Evolutionary conservation across 2,888 invertebrate genomes (phyloP), one percentile per base, ranked within the genome.

Genomic region (Agrochola lota): DNA sequence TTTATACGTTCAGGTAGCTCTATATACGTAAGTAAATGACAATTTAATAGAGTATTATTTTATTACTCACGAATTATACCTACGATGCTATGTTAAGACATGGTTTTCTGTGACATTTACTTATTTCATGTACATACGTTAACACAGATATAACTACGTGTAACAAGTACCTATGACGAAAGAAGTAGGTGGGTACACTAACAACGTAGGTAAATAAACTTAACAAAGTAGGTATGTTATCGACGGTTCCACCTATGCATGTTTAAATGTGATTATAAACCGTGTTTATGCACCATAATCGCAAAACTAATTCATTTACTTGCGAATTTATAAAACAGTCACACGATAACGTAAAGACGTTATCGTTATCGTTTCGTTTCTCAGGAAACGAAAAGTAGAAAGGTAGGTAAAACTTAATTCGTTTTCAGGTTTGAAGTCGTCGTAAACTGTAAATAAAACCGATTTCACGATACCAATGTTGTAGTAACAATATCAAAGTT

Each of bases 271-370:
- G 46, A 72, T 63, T 73, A 46, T 63, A 67, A 74, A 70, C 72
- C 64, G 64, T 71, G 84, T 78, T 72, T 74, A 79, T 55, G 75
- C 77, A 84, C 74, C 76, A 73, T 77, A 77, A 76, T 79, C 75
- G 80, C 77, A 78, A 79, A 85, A 71, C 76, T 77, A 77, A 82
- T 81, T 78, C 55, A 69, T 80, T 80, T 74, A 72, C 69, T 67
- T 84, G 81, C 69, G 79, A 84, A 81, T 82, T 77, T 40, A 81
- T 73, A 72, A 59, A 82, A 74, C 46, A 71, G 30, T 85, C 46
- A 23, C 30, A 77, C 55, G 66, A 77, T 82, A 85, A 85, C 52
- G 59, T 55, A 52, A 52, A 52, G 23, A 52, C 52, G 52, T 52
- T 23, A 52, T 52, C 52, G 52, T 52, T 20, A 52, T 52, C 20